Evolutionary conservation across 1,140 invertebrate genomes (phyloP).

Genomic region (Lamellibrachia luymesi): DNA sequence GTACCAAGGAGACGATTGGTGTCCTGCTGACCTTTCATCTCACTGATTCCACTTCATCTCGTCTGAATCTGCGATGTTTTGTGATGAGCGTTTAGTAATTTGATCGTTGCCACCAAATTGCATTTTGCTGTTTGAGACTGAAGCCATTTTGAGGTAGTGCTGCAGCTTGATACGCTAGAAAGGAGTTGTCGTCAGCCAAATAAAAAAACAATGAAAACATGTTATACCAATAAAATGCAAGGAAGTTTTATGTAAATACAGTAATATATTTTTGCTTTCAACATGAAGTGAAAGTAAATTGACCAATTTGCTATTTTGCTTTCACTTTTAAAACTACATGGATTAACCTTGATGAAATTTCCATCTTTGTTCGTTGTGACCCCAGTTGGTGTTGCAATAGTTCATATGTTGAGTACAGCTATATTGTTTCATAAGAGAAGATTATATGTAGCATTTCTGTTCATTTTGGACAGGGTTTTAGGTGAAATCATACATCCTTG

Average conservation of each 20-base stretch:
- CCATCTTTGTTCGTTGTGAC: too few species aligned
- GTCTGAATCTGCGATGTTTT: not conserved
- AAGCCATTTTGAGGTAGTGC: not conserved
- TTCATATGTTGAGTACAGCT: too few species aligned
- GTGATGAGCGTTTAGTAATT: not conserved
- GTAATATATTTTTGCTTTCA: too few species aligned
- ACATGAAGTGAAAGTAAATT: too few species aligned
- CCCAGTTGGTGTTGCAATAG: too few species aligned
- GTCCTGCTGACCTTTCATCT: not conserved
- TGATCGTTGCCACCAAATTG: not conserved
- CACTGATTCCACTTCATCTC: not conserved
- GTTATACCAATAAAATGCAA: not conserved
- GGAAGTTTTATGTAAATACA: not conserved
- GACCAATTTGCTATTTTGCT: too few species aligned
- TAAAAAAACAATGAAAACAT: not conserved
- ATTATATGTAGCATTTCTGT: too few species aligned
- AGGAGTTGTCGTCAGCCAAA: not conserved
- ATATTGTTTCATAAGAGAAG: too few species aligned
- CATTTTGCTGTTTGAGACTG: not conserved
- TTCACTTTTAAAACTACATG: too few species aligned
- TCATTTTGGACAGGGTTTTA: too few species aligned
- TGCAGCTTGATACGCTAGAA: not conserved
- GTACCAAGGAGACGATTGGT: not conserved
- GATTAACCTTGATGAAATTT: too few species aligned
- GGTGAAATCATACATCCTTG: too few species aligned